Evolutionary conservation across 2,888 invertebrate species (phyloP).

Genomic region (Subacronicta megacephala): DNA sequence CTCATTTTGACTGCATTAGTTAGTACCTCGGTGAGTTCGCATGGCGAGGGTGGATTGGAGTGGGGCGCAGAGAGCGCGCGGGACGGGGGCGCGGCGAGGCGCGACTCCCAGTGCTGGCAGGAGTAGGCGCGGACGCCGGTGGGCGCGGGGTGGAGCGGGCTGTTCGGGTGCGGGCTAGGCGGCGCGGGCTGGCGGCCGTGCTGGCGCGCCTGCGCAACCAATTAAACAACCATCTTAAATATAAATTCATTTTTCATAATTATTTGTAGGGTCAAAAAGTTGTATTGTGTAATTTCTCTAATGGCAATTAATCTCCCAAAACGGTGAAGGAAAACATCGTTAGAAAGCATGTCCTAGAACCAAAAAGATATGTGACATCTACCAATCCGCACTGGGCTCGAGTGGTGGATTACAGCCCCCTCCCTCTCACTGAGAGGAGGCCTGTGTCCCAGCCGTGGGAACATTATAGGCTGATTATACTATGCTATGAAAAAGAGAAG

Average conservation of each 20-base stretch:
- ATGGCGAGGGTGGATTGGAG: conserved; percentile 82
- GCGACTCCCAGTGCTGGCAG: conserved; percentile 90
- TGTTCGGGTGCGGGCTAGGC: conserved; percentile 87
- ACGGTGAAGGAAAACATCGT: too few relatives aligned
- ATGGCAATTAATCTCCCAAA: too few relatives aligned
- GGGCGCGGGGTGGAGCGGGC: conserved; percentile 88
- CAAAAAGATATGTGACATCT: too few relatives aligned
- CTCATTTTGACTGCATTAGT: not conserved
- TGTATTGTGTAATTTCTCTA: too few relatives aligned
- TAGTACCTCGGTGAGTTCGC: conserved; percentile 86
- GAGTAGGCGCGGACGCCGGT: conserved; percentile 90
- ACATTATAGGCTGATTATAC: too few relatives aligned
- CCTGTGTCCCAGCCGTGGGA: too few relatives aligned
- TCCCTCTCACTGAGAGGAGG: too few relatives aligned
- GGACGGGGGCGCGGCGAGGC: conserved; percentile 84
- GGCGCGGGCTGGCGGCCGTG: conserved; percentile 88
- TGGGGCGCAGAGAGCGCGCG: conserved; percentile 85
- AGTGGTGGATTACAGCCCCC: too few relatives aligned
- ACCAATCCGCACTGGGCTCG: too few relatives aligned
- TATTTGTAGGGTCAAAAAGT: too few relatives aligned
- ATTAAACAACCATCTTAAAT: not conserved
- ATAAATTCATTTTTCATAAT: not conserved
- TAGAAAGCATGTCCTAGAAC: too few relatives aligned
- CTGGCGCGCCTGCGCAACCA: conserved; percentile 81
- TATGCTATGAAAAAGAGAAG: too few relatives aligned